These are phyloP conservation scores for Caranx ignobilis DNA, from an alignment of 2,113 vertebrate genomes.

Conservation along the genomic window DNA sequence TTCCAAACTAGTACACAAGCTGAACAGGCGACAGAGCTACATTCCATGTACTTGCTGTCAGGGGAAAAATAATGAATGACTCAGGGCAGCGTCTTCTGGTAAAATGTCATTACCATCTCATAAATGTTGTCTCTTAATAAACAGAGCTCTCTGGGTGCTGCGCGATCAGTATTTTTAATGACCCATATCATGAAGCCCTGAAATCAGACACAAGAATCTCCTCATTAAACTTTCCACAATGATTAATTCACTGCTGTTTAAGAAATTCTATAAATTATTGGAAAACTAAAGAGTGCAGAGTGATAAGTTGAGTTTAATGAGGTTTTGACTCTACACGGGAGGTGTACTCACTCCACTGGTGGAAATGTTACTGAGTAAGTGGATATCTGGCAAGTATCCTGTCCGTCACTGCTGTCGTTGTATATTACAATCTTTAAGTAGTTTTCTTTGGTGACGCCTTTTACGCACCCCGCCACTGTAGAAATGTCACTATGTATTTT, in stretches of 20 bases:
- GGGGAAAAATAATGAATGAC: constrained; percentile 34
- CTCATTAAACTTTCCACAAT: neutral
- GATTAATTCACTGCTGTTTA: neutral
- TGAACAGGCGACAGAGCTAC: neutral
- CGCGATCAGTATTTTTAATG: constrained; percentile 17
- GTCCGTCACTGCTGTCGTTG: no score
- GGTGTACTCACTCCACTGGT: neutral
- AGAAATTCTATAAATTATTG: neutral
- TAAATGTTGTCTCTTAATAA: neutral
- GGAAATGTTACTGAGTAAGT: neutral
- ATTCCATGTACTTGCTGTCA: neutral
- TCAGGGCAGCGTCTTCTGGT: constrained; percentile 17
- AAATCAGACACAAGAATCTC: neutral
- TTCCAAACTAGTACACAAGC: neutral
- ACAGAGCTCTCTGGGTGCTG: constrained; percentile 20
- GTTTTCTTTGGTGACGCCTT: no score
- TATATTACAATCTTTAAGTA: no score
- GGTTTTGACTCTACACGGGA: neutral
- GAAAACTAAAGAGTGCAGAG: neutral
- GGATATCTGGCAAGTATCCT: no score
- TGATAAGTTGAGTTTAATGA: neutral
- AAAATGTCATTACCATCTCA: constrained; percentile 39
- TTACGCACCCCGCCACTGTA: no score
- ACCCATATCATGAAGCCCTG: neutral
- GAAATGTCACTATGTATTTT: no score